Evolutionary conservation across 2,888 invertebrate genomes (phyloP), one percentile per base, ranked within the genome.

Genomic region (Margaritifera margaritifera): DNA sequence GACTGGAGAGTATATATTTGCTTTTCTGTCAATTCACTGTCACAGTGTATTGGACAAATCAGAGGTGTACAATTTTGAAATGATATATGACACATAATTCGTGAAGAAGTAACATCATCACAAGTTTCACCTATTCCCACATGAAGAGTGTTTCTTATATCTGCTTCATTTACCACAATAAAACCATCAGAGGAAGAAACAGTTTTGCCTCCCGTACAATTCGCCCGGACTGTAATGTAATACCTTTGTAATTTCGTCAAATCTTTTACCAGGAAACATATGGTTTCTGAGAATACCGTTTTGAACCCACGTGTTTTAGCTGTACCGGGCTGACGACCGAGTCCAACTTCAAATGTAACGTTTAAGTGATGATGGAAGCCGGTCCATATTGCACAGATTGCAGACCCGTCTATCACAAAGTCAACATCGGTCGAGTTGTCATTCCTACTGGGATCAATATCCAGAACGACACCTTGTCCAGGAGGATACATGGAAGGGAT

Each of bases 161-260:
- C 8, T 31, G 51, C n/a, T 19, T 58, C 50, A 54, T 73, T 55
- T 51, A 72, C 22, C 6, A 74, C 56, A 1, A n/a, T 54, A 27
- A 77, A 67, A 25, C 79, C 77, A 66, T 79, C 66, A 15, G 79
- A 77, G 8, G 68, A 53, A 6, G 74, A 54, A 6, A 68, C 18
- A 4, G 74, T 71, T 15, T 42, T 42, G 1, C 72, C 75, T 5
- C 75, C 79, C 1, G 62, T 56, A 62, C 68, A 66, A 18, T n/a
- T 60, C 56, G 72, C 71, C 55, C 59, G 24, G n/a, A 75, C 25
- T 51, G 64, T 24, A 51, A 68, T 57, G 31, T 52, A 67, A 64
- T 72, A 72, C 66, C 8, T 55, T 53, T 31, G 60, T 27, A 19
- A 59, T 56, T 22, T 27, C n/a, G 22, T 54, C 60, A 56, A 66